Percentiles rank a stretch among this genome's conserved stretches.
These are phyloP conservation scores for Coenonympha glycerion DNA, from an alignment of 2,888 invertebrate species.

Conservation along the genomic window DNA sequence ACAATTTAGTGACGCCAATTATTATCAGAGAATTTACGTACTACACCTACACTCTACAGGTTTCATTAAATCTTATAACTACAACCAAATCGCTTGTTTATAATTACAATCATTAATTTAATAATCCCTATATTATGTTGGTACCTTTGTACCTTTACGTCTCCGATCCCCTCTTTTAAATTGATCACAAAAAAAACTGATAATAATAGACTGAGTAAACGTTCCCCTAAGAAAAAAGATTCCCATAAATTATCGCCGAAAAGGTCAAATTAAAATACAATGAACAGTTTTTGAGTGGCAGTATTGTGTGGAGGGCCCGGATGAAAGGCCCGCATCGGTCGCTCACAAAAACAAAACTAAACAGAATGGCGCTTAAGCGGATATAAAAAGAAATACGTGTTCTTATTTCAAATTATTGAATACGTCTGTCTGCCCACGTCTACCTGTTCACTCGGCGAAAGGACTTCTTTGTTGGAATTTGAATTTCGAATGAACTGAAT, in stretches of 20 bases:
- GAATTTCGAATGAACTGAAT: conserved; percentile 54
- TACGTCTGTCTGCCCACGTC: conserved; percentile 70
- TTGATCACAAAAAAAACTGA: conserved; percentile 57
- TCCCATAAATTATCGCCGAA: conserved; percentile 75
- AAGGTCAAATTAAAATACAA: conserved; percentile 77
- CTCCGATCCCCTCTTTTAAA: conserved; percentile 47
- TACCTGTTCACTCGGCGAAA: conserved; percentile 53
- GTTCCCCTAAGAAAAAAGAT: conserved; percentile 57
- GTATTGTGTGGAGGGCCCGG: conserved; percentile 69
- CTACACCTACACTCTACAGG: background rate
- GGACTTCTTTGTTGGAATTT: conserved; percentile 54
- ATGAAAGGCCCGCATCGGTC: conserved; percentile 68
- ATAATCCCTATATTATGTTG: conserved; percentile 30
- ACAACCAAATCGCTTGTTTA: background rate
- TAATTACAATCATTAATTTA: conserved; percentile 22
- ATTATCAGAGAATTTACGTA: background rate
- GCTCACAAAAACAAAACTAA: conserved; percentile 74
- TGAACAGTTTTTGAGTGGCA: conserved; percentile 76
- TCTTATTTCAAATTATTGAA: conserved; percentile 75
- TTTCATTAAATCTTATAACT: background rate
- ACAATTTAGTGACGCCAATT: too few relatives aligned
- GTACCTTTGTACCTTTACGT: too few relatives aligned
- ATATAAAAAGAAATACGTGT: conserved; percentile 74
- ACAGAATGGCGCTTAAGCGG: conserved; percentile 74
- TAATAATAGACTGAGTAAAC: conserved; percentile 72